A percentile compares a stretch with the other conserved stretches of the same genome.
phyloP scores from a whole-genome alignment of 2,888 invertebrate genomes.

The Brenthis hecate region DNA sequence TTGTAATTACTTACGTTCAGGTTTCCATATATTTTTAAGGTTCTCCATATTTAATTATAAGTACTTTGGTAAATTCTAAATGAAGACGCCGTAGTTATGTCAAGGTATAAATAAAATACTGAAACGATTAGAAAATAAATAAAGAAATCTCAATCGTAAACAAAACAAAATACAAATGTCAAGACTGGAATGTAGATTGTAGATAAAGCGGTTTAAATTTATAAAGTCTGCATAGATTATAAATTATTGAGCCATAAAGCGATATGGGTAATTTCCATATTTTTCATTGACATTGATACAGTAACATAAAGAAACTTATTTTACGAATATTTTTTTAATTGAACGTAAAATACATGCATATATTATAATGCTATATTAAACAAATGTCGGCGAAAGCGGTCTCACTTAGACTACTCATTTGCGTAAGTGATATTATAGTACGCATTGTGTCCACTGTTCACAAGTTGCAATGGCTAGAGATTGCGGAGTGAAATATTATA shows the following conservation, averaged over 20 bases:
- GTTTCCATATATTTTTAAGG: constrained; percentile 76
- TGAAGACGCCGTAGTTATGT: neutral
- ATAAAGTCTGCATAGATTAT: constrained; percentile 26
- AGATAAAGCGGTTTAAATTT: constrained; percentile 21
- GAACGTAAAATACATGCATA: too few relatives aligned
- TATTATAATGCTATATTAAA: too few relatives aligned
- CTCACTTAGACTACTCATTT: too few relatives aligned
- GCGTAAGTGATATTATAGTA: too few relatives aligned
- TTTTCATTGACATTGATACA: constrained; percentile 33
- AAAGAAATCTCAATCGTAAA: constrained; percentile 52
- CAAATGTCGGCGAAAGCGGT: too few relatives aligned
- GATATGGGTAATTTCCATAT: constrained; percentile 34
- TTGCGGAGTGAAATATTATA: too few relatives aligned
- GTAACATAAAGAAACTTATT: neutral
- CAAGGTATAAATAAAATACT: constrained; percentile 40
- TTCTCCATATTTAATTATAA: constrained; percentile 60
- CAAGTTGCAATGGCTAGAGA: too few relatives aligned
- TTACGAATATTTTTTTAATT: neutral
- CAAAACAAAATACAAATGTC: constrained; percentile 53
- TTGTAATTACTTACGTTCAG: constrained; percentile 61
- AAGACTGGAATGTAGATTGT: constrained; percentile 14
- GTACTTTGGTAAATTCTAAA: neutral
- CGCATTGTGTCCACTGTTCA: too few relatives aligned
- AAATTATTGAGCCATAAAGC: constrained; percentile 8
- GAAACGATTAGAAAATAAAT: constrained; percentile 45